phyloP scores from a whole-genome alignment of 2,888 invertebrate species.

The Amiota minor region DNA sequence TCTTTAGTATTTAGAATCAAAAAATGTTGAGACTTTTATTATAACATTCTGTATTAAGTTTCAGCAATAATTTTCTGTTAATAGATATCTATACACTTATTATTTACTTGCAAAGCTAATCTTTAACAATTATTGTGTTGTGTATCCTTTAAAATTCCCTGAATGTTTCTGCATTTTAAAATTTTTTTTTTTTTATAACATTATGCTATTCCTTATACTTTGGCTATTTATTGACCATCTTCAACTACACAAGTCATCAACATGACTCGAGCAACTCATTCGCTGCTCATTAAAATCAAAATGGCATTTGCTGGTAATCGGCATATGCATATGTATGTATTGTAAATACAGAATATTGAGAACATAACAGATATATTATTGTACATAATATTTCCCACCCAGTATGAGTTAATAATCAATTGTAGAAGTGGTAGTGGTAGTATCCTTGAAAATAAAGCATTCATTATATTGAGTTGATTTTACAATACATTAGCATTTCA shows the following conservation, averaged over 20 bases:
- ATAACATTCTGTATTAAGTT: no score
- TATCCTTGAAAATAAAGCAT: slow-evolving; percentile 36
- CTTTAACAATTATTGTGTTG: slow-evolving; percentile 13
- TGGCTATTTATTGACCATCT: slow-evolving; percentile 33
- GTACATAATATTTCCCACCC: background rate
- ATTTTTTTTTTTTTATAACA: slow-evolving; percentile 5
- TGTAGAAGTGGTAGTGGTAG: background rate
- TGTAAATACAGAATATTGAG: slow-evolving; percentile 3
- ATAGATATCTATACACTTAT: background rate
- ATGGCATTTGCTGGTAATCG: slow-evolving; percentile 36
- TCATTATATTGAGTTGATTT: slow-evolving; percentile 22
- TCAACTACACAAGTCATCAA: slow-evolving; percentile 52
- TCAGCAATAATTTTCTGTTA: no score
- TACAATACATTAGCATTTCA: background rate
- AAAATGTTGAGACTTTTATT: no score
- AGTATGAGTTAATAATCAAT: background rate
- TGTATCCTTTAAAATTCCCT: no score
- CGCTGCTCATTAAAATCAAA: slow-evolving; percentile 34
- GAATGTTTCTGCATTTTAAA: background rate
- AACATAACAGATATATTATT: slow-evolving; percentile 22
- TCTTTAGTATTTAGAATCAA: no score
- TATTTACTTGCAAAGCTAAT: slow-evolving; percentile 21
- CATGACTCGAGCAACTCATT: slow-evolving; percentile 26
- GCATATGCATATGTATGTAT: no score
- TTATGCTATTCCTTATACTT: slow-evolving; percentile 4